Conservation (phyloP, 2,113 vertebrate genomes). For the Xyliphius kryptos region DNA sequence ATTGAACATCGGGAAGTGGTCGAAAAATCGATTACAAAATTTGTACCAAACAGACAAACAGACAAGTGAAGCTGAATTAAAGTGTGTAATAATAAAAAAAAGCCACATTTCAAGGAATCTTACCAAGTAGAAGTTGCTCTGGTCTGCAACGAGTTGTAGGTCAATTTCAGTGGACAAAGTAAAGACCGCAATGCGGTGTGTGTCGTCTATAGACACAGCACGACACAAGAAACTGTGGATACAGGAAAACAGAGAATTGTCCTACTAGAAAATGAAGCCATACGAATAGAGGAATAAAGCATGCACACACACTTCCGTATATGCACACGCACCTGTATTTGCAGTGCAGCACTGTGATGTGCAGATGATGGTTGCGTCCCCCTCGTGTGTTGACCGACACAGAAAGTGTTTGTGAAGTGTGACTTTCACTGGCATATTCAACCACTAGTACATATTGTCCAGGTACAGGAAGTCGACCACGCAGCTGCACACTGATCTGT, state of each 20-base stretch:
- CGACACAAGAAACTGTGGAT: constrained; percentile 81
- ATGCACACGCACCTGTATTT: constrained; percentile 71
- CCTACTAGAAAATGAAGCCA: too few relatives aligned
- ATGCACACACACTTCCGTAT: too few relatives aligned
- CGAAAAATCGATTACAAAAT: too few relatives aligned
- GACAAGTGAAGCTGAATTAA: too few relatives aligned
- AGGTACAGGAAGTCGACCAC: constrained; percentile 49
- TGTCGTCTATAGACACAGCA: constrained; percentile 68
- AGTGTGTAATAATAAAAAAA: too few relatives aligned
- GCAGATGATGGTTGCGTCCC: constrained; percentile 53
- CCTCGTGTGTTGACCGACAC: constrained; percentile 62
- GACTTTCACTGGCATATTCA: constrained; percentile 77
- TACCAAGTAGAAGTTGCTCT: constrained; percentile 82
- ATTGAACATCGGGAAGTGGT: too few relatives aligned
- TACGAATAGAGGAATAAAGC: too few relatives aligned
- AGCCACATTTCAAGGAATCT: too few relatives aligned
- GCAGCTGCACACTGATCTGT: constrained; percentile 82
- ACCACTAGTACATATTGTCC: constrained; percentile 73
- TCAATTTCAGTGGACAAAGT: constrained; percentile 67
- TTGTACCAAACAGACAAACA: too few relatives aligned
- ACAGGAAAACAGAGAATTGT: constrained; percentile 4
- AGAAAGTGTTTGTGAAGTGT: constrained; percentile 63
- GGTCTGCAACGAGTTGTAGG: constrained; percentile 70
- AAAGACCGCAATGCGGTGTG: constrained; percentile 68
- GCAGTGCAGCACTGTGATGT: constrained; percentile 72